phyloP scores from a whole-genome alignment of 1,140 invertebrate species.

The Battus philenor region DNA sequence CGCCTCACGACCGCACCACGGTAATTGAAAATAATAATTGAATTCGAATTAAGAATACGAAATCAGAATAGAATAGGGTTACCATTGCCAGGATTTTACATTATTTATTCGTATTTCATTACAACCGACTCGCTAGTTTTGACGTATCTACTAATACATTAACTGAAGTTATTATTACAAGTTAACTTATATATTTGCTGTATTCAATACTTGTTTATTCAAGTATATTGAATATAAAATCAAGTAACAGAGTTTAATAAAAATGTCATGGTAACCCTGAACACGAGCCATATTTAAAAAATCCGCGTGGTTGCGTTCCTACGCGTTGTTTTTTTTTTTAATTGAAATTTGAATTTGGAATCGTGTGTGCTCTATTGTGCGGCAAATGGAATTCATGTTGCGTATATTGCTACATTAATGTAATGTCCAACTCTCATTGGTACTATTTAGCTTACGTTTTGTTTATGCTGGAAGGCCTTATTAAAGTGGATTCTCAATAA shows the following conservation, averaged over 20 bases:
- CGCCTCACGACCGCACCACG: conserved; percentile 41
- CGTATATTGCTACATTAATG: conserved; percentile 39
- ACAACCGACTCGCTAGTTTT: too few relatives aligned
- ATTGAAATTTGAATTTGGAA: conserved; percentile 67
- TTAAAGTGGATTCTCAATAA: conserved; percentile 23
- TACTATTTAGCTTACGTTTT: conserved; percentile 6
- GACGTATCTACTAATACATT: too few relatives aligned
- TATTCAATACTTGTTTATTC: too few relatives aligned
- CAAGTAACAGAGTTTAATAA: too few relatives aligned
- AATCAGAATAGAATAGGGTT: conserved; percentile 60
- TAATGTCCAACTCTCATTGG: conserved; percentile 28
- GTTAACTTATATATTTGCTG: too few relatives aligned
- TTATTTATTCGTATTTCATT: too few relatives aligned
- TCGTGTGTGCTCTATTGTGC: conserved; percentile 69
- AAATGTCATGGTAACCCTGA: too few relatives aligned
- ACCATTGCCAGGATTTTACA: not conserved
- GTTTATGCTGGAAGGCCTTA: conserved; percentile 3
- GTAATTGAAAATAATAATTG: conserved; percentile 72
- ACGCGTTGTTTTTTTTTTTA: conserved; percentile 58
- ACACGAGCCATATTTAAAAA: too few relatives aligned
- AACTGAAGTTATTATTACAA: too few relatives aligned
- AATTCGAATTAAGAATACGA: conserved; percentile 68
- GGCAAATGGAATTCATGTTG: conserved; percentile 62
- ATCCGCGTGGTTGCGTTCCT: conserved; percentile 48
- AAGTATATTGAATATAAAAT: too few relatives aligned